phyloP scores from a whole-genome alignment of 2,888 invertebrate species.

The Thymelicus lineola region DNA sequence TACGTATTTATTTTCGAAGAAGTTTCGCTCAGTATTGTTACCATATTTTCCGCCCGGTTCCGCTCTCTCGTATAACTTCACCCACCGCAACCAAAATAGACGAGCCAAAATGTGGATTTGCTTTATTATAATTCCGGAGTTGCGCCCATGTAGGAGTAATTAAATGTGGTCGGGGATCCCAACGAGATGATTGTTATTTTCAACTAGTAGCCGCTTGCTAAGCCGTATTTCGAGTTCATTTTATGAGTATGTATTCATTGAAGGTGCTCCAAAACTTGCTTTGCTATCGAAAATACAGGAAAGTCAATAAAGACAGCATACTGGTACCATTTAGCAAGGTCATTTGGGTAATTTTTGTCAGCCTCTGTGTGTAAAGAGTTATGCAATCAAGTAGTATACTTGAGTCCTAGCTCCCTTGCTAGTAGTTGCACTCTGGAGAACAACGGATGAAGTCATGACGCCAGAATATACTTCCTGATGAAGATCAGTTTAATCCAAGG shows the following conservation, averaged over 20 bases:
- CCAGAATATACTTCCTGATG: no score
- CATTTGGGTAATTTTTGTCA: no score
- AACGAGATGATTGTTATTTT: constrained; percentile 38
- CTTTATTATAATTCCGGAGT: constrained; percentile 43
- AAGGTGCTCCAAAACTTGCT: background rate
- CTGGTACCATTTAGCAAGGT: no score
- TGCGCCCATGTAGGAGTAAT: constrained; percentile 44
- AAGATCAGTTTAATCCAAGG: no score
- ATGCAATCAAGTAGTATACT: no score
- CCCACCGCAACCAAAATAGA: constrained; percentile 22
- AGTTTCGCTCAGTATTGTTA: background rate
- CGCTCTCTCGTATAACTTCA: constrained; percentile 10
- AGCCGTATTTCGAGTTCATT: constrained; percentile 30
- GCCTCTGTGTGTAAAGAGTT: no score
- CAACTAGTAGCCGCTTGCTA: constrained; percentile 34
- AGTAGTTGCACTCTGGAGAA: no score
- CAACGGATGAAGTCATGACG: no score
- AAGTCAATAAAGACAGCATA: no score
- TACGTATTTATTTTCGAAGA: background rate
- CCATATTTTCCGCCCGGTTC: background rate
- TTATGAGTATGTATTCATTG: constrained; percentile 11
- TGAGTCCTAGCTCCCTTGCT: no score
- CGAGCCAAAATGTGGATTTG: constrained; percentile 43
- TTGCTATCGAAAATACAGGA: no score
- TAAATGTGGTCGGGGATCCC: constrained; percentile 44